Evolutionary conservation across 2,888 invertebrate species (phyloP).

Genomic region (Ganaspis brasiliensis): DNA sequence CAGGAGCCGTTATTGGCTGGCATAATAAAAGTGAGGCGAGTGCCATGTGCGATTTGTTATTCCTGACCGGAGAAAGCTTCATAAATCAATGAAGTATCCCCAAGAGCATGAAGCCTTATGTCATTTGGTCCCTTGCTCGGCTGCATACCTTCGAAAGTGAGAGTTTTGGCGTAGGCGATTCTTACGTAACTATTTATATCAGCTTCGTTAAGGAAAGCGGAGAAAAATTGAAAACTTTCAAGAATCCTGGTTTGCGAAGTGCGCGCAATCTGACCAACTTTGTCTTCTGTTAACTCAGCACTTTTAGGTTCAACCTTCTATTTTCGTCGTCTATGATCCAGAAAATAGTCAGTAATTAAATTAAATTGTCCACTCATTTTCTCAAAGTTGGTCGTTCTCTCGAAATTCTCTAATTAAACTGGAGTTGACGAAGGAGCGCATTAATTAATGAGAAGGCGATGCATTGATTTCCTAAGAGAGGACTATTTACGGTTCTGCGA

Average conservation of each 20-base stretch:
- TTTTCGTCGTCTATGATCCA: not conserved
- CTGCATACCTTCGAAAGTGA: constrained; percentile 61
- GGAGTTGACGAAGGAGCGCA: not conserved
- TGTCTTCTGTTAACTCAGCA: not conserved
- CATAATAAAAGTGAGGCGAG: constrained; percentile 20
- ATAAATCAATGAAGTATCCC: constrained; percentile 64
- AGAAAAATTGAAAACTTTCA: not conserved
- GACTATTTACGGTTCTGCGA: constrained; percentile 14
- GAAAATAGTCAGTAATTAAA: not conserved
- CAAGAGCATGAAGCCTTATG: constrained; percentile 58
- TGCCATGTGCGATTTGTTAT: constrained; percentile 54
- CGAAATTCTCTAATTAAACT: constrained; percentile 3
- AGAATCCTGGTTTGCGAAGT: no score
- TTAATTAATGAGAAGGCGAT: constrained; percentile 26
- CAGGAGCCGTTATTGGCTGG: constrained; percentile 14
- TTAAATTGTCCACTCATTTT: constrained; percentile 2
- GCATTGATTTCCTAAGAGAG: constrained; percentile 18
- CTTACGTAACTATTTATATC: constrained; percentile 51
- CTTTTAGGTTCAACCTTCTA: not conserved
- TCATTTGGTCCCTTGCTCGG: constrained; percentile 60
- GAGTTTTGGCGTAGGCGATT: constrained; percentile 61
- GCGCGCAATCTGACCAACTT: not conserved
- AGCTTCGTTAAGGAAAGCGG: not conserved
- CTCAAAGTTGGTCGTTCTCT: not conserved
- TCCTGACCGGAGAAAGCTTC: constrained; percentile 61